Conservation (phyloP, 2,888 invertebrate species). For the Campoletis raptor region DNA sequence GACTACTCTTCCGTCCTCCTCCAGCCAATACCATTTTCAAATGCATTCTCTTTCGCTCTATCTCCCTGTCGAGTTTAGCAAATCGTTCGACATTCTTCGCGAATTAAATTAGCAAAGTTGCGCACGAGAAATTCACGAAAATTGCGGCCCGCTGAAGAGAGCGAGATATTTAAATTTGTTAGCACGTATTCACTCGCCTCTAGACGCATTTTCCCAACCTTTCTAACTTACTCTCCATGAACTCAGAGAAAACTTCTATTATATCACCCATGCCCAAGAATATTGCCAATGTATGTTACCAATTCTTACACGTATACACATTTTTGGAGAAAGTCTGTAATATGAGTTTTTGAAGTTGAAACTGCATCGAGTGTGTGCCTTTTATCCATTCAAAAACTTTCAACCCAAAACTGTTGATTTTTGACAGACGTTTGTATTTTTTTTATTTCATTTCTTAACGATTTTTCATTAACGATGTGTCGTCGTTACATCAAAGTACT, state of each 20-base stretch:
- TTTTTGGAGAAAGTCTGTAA: not conserved
- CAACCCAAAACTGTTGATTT: not conserved
- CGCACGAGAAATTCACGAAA: constrained; percentile 69
- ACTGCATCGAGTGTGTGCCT: not conserved
- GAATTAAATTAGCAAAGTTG: constrained; percentile 76
- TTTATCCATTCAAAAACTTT: constrained; percentile 19
- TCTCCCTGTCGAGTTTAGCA: constrained; percentile 45
- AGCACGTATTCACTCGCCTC: constrained; percentile 58
- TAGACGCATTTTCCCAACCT: constrained; percentile 56
- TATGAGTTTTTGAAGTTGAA: not conserved
- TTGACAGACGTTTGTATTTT: not conserved
- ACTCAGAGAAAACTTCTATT: constrained; percentile 62
- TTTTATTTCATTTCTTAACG: not conserved
- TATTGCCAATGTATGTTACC: not conserved
- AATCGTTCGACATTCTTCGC: constrained; percentile 77
- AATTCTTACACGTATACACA: not conserved
- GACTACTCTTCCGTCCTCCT: constrained; percentile 7
- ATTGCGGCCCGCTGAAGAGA: constrained; percentile 55
- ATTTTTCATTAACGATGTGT: not conserved
- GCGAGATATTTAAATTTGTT: constrained; percentile 65
- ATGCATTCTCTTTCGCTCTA: constrained; percentile 2
- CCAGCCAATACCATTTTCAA: not conserved
- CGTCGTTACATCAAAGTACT: too few relatives aligned
- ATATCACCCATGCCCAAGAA: constrained; percentile 33
- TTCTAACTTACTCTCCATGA: constrained; percentile 52